Base-by-base conservation (phyloP, 1,140 invertebrate species). In the Tetramorium alpestre region DNA sequence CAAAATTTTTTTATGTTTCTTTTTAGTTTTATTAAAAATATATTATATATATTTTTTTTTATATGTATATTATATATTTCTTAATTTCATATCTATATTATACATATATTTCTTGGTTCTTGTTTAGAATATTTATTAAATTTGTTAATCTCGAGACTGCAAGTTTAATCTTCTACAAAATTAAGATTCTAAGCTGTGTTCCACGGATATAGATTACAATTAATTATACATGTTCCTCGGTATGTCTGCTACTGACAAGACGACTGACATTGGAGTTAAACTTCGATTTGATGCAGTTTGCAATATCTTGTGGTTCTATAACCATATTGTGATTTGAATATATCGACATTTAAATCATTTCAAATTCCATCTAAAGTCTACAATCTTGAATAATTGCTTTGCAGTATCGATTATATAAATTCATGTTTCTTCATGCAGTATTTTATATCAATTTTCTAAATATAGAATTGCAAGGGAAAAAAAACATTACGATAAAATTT, bases 241-340 rank as follows among this genome's bases (percentile, higher is more conserved):
- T 60, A 84, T 25, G 28, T 84, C 80, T 84, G 80, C n/a, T 22
- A 13, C 13, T 56, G 69, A 84, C 69, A 84, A 75, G 80, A 49
- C 22, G 78, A 81, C 41, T 82, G 80, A 84, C 56, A 56, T 84
- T 18, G 80, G 25, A 75, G 62, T 84, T 84, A 84, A 84, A 84
- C 80, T 84, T 82, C 25, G 8, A 2, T 13, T 84, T 44, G 69
- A 38, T 44, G n/a, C 2, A 73, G 41, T 73, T 75, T 60, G 80
- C 69, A 28, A 73, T 60, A 72, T 73, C 80, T 72, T 73, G 41
- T 44, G 67, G 18, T 22, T 56, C 49, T 84, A 18, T 75, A 84
- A 60, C 54, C 25, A 13, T 22, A 4, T 33, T 11, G 22, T 72
- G 38, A 73, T 73, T 84, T 60, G 41, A 60, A 73, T 49, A 75